Base-by-base conservation (phyloP, 2,888 invertebrate genomes). In the Drosophila falleni region DNA sequence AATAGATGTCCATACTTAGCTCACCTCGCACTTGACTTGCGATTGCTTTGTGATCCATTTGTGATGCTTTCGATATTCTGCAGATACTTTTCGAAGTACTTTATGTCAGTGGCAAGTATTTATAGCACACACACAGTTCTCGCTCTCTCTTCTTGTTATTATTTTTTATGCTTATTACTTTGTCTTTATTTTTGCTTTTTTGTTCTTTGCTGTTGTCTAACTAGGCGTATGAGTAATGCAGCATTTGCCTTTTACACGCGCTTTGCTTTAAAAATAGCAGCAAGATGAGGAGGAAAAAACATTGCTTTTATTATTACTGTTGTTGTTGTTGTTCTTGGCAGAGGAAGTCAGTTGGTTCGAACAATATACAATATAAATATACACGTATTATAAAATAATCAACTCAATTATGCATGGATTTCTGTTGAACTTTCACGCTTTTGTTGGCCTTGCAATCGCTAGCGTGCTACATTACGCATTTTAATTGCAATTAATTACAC, bases 11-110 rank as follows among this genome's bases (percentile, higher is more conserved):
- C 84, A 74, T 83, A 87, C 87, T 86, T 88, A 77, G 85, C 91
- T 91, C 90, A 91, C 91, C 91, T 89, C 91, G 90, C 89, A 91
- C 86, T 91, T 91, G 81, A 82, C 90, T 91, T 78, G 90, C 83
- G 86, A 91, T 90, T 74, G 84, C 90, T 83, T 89, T 90, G 77
- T 91, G 91, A 87, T 91, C 91, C 91, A 91, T 91, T 81, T 77
- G 71, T 23, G 33, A 54, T 51, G 71, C 55, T 70, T 55, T 71
- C 26, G 50, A 44, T 63, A 61, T 63, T 33, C 29, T 42, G 37
- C 33, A 61, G 62, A 58, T 71, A 44, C 49, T 70, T 55, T 31
- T 35, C 35, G 1, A 42, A 56, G 51, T 74, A 44, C 56, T 74
- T 75, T 31, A 50, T 75, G 50, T 63, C 41, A 19, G n/a, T 59